Base-by-base conservation (phyloP, 2,113 vertebrate species). In the Gila orcuttii region DNA sequence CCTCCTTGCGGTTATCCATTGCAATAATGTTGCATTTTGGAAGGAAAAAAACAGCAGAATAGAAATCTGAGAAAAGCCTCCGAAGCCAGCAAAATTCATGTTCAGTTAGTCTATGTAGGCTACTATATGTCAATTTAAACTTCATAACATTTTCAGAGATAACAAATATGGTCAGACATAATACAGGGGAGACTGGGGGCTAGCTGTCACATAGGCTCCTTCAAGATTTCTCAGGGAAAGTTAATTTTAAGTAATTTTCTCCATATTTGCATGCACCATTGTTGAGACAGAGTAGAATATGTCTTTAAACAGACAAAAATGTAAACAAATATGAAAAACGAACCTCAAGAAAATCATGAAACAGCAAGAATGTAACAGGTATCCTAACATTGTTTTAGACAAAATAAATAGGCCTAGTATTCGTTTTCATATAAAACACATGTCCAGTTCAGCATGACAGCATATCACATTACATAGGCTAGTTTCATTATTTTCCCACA, bases 1-100 rank as follows among this genome's bases (percentile, higher is more conserved):
- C 87, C 85, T 69, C 76, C 85, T 76, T 69, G 83, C 77, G 33
- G 75, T 68, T 50, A 55, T 23, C 4, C n/a, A 36, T 23, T 13
- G 59, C 15, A 17, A 75, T 15, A 11, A 15, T n/a, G 11, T 31
- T 52, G 74, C 47, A 19, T 28, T 17, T 31, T 31, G 42, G 8
- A 42, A 10, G 8, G 21, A n/a, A n/a, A 66, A 42, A 42, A 21
- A 10, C 25, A 2, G 17, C 8, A 42, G 39, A 42, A 42, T 1
- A 42, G 42, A 42, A 42, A 42, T 78, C 4, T 3, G 23, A 75
- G 25, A 69, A 31, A 39, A 69, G 3, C 15, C 50, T 55, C 50
- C 17, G 52, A 55, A 55, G 15, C 66, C 33, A 71, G 3, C 1
- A 36, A 69, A 39, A 71, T 39, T 21, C 8, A 11, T 11, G 19